These are phyloP conservation scores for Drosophila anomelani DNA, from an alignment of 2,888 invertebrate genomes.

Conservation along the genomic window DNA sequence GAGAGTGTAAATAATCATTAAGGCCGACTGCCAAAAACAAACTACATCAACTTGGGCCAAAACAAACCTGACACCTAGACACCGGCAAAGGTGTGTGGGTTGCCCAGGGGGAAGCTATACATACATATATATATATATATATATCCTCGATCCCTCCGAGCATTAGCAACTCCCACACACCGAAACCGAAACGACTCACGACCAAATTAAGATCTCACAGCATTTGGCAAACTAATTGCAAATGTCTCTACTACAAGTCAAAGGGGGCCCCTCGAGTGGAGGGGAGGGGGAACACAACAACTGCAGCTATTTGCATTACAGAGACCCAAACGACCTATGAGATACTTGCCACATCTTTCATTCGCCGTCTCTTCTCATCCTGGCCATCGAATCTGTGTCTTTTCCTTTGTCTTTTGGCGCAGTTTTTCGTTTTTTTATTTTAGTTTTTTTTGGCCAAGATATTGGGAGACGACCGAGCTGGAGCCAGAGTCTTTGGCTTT, in stretches of 20 bases:
- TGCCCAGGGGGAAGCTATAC: background rate
- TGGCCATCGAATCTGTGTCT: slow-evolving; percentile 30
- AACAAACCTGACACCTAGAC: slow-evolving; percentile 58
- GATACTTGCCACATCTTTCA: slow-evolving; percentile 33
- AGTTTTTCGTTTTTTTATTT: slow-evolving; percentile 3
- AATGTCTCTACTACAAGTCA: slow-evolving; percentile 62
- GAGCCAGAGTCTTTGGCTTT: slow-evolving; percentile 47
- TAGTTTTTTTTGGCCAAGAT: slow-evolving; percentile 29
- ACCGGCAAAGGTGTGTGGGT: slow-evolving; percentile 32
- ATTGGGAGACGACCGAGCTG: slow-evolving; percentile 19
- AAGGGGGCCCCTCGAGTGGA: slow-evolving; percentile 6
- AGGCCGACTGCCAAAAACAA: slow-evolving; percentile 62
- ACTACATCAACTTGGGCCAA: slow-evolving; percentile 65
- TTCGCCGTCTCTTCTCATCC: background rate
- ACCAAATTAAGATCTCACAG: slow-evolving; percentile 77
- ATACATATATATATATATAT: background rate
- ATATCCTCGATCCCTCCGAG: background rate
- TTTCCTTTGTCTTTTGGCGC: slow-evolving; percentile 36
- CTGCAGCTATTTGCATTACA: slow-evolving; percentile 69
- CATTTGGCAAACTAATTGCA: slow-evolving; percentile 76
- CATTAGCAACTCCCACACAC: slow-evolving; percentile 21
- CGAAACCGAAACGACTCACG: slow-evolving; percentile 38
- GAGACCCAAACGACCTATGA: slow-evolving; percentile 47
- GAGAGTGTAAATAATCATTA: slow-evolving; percentile 59
- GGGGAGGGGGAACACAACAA: no score